Base-by-base conservation (phyloP, 2,797 vertebrate species). In the Chromobotia macracanthus region DNA sequence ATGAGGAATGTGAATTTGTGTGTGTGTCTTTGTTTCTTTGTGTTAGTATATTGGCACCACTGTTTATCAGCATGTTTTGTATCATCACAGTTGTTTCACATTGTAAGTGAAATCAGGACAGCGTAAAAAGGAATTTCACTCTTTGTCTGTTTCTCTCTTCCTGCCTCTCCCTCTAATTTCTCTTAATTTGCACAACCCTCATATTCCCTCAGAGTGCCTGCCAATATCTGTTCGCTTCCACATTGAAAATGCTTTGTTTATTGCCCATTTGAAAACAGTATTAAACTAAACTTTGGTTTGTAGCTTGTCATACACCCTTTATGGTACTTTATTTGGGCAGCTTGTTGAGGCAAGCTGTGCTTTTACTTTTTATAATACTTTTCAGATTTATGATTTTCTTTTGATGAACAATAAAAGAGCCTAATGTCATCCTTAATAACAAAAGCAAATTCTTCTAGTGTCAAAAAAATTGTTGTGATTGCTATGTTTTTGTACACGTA, bases 31-130 rank as follows among this genome's bases (percentile, higher is more conserved):
- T 12, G 50, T 65, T 41, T 75, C 41, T 19, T 51, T 53, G 64
- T 70, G 46, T 44, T 67, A 31, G 53, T 71, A 25, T 64, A 67
- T n/a, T 73, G 73, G 77, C 63, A 65, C n/a, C 12, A 21, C 60
- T 53, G 56, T 80, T 70, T 35, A 55, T 19, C 72, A 73, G 67
- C n/a, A 21, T 28, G 73, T 80, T 80, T 66, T 66, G 31, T 55
- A 66, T 67, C 35, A 44, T 67, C 51, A 67, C 31, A 75, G 31
- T 51, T 55, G 64, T 67, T 80, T 72, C 71, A 82, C 80, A 68
- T 71, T 77, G 64, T 66, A 50, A 48, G 58, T 56, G 56, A 82
- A 78, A 82, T 68, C 80, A 73, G 51, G n/a, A 74, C 38, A 75
- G 70, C 23, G 15, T 65, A 75, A 75, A 76, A 48, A 23, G 66